Evolutionary conservation across 2,888 invertebrate genomes (phyloP), one percentile per base, ranked within the genome.

Genomic region (Busseola fusca): DNA sequence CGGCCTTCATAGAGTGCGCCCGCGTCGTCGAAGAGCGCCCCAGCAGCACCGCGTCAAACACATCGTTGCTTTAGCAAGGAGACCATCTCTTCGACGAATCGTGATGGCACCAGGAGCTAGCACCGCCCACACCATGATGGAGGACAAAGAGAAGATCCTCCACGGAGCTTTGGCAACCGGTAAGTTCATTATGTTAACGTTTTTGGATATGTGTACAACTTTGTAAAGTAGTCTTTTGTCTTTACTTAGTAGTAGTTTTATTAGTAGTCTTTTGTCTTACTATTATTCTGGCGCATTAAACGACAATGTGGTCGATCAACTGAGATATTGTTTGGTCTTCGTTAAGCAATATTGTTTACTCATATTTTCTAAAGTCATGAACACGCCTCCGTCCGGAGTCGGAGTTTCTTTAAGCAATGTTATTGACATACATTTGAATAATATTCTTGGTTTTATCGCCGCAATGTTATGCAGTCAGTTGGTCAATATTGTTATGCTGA

Each of bases 31-130:
- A 84, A 93, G 88, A 88, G 85, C 91, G 72, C 89, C 88, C 69
- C 92, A 91, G 87, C 93, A 91, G 84, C 87, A 91, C 83, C 91
- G 93, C 74, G 87, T 87, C 40, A 95, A 94, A 87, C 93, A 94
- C 84, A 91, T 92, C 78, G 92, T 94, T 82, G 94, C 95, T 81
- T 90, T 95, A 87, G 91, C 93, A 74, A 91, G 94, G 80, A 94
- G 94, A 93, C 92, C 93, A 78, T 95, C 95, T 75, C 84, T 94
- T 69, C 93, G 94, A 87, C 93, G 94, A 86, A 94, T 94, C 81
- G 95, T 93, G 34, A 96, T 96, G 96, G 96, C 96, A 87, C 96
- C 96, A 63, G 95, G 95, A 93, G 94, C 96, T 66, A 94, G 94
- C 87, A 96, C 96, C 76, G 95, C 96, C 76, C 96, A 96, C 85